phyloP scores from a whole-genome alignment of 2,113 vertebrate species.

The Podarcis cretensis region DNA sequence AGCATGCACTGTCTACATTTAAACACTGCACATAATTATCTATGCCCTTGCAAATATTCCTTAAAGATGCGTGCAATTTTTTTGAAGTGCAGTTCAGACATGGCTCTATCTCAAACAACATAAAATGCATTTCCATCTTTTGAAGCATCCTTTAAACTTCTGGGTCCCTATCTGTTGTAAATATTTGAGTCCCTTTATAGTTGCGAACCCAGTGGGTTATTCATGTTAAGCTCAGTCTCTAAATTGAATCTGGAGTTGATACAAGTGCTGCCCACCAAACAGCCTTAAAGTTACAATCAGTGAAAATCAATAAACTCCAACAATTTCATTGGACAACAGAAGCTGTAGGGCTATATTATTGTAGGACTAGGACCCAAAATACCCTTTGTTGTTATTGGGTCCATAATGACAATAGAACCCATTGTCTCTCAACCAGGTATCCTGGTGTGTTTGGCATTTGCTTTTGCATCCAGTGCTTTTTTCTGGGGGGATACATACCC shows the following conservation, averaged over 20 bases:
- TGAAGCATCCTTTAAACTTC: constrained; percentile 69
- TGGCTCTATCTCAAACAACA: constrained; percentile 67
- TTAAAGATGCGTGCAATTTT: constrained; percentile 64
- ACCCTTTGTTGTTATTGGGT: not conserved
- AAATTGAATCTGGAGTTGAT: constrained; percentile 71
- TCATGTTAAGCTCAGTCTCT: constrained; percentile 64
- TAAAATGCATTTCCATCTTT: constrained; percentile 69
- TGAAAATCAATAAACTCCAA: constrained; percentile 65
- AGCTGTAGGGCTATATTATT: not conserved
- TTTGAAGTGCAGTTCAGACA: constrained; percentile 64
- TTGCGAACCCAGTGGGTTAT: constrained; percentile 67
- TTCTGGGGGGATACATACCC: no score
- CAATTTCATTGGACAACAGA: constrained; percentile 7
- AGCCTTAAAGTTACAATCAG: constrained; percentile 43
- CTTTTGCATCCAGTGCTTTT: not conserved
- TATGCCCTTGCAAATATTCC: constrained; percentile 65
- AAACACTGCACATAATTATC: constrained; percentile 69
- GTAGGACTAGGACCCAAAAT: not conserved
- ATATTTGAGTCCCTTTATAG: constrained; percentile 73
- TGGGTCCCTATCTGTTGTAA: constrained; percentile 69
- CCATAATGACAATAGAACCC: not conserved
- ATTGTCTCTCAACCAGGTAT: not conserved
- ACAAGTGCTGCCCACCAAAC: constrained; percentile 49
- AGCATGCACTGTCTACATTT: constrained; percentile 66
- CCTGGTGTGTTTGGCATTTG: not conserved